Conservation (phyloP, 2,797 vertebrate genomes). For the Phataginus tetradactyla region DNA sequence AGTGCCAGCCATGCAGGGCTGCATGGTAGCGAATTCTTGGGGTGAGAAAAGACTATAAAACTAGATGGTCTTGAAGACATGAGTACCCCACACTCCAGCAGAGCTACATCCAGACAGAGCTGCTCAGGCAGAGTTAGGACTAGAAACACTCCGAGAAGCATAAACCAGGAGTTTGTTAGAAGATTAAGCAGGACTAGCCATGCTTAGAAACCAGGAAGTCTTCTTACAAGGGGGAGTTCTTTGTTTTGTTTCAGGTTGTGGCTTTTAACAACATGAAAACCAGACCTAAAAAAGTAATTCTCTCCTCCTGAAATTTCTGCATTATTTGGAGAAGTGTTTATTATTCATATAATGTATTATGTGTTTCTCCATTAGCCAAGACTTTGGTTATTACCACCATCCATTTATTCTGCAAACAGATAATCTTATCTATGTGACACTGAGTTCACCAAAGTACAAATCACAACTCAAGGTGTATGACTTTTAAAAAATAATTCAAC, state of each 20-base stretch:
- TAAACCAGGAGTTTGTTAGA: not conserved
- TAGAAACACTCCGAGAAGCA: not conserved
- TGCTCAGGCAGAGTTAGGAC: not conserved
- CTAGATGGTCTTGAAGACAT: not conserved
- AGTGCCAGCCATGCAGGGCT: not conserved
- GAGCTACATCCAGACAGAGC: not conserved
- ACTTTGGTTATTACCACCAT: not conserved
- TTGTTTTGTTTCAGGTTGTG: not conserved
- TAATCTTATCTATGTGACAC: not conserved
- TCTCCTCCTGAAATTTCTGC: not conserved
- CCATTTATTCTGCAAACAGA: not conserved
- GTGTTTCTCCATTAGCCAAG: not conserved
- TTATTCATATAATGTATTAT: not conserved
- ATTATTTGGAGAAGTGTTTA: conserved; percentile 5
- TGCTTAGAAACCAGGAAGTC: not conserved
- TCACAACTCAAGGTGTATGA: not conserved
- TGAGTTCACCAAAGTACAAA: not conserved
- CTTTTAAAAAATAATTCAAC: not conserved
- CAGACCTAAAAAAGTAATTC: conserved; percentile 1
- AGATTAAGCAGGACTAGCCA: not conserved
- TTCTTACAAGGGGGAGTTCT: not conserved
- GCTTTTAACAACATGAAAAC: conserved; percentile 37
- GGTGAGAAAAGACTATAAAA: not conserved
- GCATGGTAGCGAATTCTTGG: not conserved
- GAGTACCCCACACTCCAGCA: not conserved